Percentiles rank a stretch among this genome's conserved stretches.
Conservation (phyloP, 2,797 vertebrate species). For the Onychomys torridus region DNA sequence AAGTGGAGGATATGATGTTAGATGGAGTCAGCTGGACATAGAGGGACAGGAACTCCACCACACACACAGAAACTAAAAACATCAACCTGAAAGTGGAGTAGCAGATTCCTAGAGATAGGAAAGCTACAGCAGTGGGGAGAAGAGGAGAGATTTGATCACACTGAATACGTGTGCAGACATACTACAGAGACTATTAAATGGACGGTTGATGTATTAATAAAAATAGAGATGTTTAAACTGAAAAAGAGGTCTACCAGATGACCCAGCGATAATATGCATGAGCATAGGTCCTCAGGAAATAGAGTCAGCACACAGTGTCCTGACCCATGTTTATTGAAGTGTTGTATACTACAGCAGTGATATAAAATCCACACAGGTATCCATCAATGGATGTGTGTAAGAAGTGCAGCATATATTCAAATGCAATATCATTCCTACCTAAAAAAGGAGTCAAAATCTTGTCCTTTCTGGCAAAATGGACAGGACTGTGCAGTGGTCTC, state of each 20-base stretch:
- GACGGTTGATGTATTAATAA: not conserved
- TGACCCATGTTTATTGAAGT: not conserved
- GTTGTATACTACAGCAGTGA: too few relatives aligned
- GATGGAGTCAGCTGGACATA: not conserved
- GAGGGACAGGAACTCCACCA: not conserved
- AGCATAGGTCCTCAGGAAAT: not conserved
- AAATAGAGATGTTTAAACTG: not conserved
- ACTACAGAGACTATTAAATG: not conserved
- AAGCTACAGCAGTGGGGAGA: too few relatives aligned
- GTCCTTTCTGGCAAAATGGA: not conserved
- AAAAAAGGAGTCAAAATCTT: not conserved
- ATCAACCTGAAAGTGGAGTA: not conserved
- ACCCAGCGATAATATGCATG: too few relatives aligned
- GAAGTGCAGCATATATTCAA: too few relatives aligned
- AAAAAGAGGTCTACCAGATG: not conserved
- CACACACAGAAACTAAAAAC: not conserved
- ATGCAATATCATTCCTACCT: not conserved
- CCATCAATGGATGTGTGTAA: not conserved
- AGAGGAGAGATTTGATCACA: not conserved
- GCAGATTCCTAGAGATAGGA: not conserved
- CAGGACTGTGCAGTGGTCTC: too few relatives aligned
- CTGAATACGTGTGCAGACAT: not conserved
- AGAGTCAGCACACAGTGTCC: not conserved
- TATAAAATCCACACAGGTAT: not conserved
- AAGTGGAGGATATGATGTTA: not conserved